These are phyloP conservation scores for Enteromius trimaculatus DNA, from an alignment of 2,797 vertebrate species.

Conservation along the genomic window DNA sequence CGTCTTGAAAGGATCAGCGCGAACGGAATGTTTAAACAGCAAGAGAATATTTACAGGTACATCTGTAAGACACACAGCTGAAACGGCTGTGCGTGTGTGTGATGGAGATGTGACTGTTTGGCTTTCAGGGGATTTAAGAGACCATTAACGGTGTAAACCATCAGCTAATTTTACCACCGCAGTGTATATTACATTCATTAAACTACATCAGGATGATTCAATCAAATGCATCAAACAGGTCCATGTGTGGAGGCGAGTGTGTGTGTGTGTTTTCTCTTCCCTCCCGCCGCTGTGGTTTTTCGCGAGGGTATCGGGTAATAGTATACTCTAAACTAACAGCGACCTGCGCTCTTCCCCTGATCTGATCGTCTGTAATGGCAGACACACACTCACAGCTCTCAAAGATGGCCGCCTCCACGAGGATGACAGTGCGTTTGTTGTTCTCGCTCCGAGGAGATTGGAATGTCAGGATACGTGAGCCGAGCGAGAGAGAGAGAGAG, in stretches of 20 bases:
- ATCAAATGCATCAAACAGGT: conserved; percentile 35
- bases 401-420: conserved; percentile 66
- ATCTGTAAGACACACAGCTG: background rate
- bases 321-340: conserved; percentile 57
- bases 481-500: conserved; percentile 54
- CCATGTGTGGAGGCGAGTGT: background rate
- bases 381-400: conserved; percentile 53
- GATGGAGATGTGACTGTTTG: conserved; percentile 6
- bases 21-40: conserved; percentile 24
- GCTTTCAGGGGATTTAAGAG: conserved; percentile 42
- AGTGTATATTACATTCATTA: conserved; percentile 37
- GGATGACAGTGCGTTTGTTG: conserved; percentile 74
- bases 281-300: conserved; percentile 34
- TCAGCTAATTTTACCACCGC: conserved; percentile 39
- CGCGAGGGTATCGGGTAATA: conserved; percentile 46
- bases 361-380: conserved; percentile 59
- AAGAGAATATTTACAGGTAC: conserved; percentile 38
- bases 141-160: conserved; percentile 26
- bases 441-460: conserved; percentile 70
- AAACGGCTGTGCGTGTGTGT: background rate
- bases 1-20: conserved; percentile 43
- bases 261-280: conserved; percentile 1
- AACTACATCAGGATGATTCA: conserved; percentile 29
- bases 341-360: conserved; percentile 49
- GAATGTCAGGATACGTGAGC: conserved; percentile 73